Base-by-base conservation (phyloP, 2,888 invertebrate genomes). In the Amblyjoppa proteus region DNA sequence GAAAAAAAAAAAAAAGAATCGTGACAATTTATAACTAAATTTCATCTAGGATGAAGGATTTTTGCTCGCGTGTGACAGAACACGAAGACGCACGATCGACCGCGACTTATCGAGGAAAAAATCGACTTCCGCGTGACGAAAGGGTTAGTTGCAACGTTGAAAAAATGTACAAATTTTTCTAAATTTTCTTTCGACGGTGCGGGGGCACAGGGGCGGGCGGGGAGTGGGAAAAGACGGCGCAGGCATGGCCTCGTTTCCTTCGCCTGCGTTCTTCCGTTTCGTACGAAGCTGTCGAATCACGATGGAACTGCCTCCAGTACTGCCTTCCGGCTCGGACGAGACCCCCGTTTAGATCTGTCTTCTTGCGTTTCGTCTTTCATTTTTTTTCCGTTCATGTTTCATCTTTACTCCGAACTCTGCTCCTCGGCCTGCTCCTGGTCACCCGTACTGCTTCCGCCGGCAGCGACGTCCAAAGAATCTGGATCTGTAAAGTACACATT, bases 401-500 rank as follows among this genome's bases (percentile, higher is more conserved):
- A 25, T 71, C 51, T 69, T 83, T 81, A 89, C 66, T 87, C 88
- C 25, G 88, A 87, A 85, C 79, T 84, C n/a, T 84, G 87, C 20
- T 82, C 89, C 83, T 88, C 88, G 61, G 90, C 88, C 25, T 89
- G 90, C 16, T 92, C 91, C 66, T 90, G 89, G 31, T 91, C 91
- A 51, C 88, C 90, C 41, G 89, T 87, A 45, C 90, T 90, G 82
- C 92, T 92, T 41, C 90, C 89, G 61, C 91, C 90, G 69, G 91
- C 90, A 70, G 90, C 91, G 56, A 91, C 92, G 56, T 91, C 91
- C 61, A 90, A 85, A 9, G 90, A 88, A 71, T 92, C 92, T 38
- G 91, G 91, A 85, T 92, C 93, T 92, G 88, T 82, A 16, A 38
- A 34, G 64, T 7, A 20, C 49, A 51, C 16, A 49, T 56, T n/a